Evolutionary conservation across 2,888 invertebrate genomes (phyloP), one percentile per base, ranked within the genome.

Genomic region (Crioceris asparagi): DNA sequence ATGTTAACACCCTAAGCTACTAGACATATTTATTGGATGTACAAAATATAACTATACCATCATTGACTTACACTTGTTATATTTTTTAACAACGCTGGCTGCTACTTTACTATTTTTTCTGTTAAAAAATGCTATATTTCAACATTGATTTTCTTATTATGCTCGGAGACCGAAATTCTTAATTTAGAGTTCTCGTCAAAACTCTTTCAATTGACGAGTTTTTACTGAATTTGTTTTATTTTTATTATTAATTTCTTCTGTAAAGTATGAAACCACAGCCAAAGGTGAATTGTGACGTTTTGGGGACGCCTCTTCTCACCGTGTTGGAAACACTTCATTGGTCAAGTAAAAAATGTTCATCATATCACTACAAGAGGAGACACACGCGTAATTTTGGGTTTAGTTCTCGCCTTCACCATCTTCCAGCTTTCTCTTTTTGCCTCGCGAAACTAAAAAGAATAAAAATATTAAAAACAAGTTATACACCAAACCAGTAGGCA

Each of bases 371-470:
- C 48, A 38, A 37, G 45, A 43, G 41, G 40, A 38, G 41, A n/a
- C n/a, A n/a, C n/a, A n/a, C n/a, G n/a, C n/a, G n/a, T n/a, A n/a
- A n/a, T n/a, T n/a, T n/a, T n/a, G n/a, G n/a, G 15, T 29, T 56
- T 57, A 56, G 47, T 60, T 59, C 38, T 56, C 69, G 30, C 64
- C 68, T 21, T 65, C 68, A 10, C 70, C 75, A n/a, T 73, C 79
- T 60, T 79, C 79, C 56, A 73, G 73, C 70, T 80, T 80, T 71
- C 79, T 73, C 60, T 79, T 80, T 65, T 79, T 79, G 52, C 79
- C 79, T 63, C 78, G 71, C 50, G 76, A 69, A 49, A 71, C 69
- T 64, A 64, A 55, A 68, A 58, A 38, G 39, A 45, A 48, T 46
- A 40, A 41, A 44, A 27, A 4, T 23, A 30, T 18, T 27, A 26